Percentiles rank a stretch among this genome's conserved stretches.
phyloP scores from a whole-genome alignment of 2,888 invertebrate genomes.

The Lordiphosa andalusiaca region DNA sequence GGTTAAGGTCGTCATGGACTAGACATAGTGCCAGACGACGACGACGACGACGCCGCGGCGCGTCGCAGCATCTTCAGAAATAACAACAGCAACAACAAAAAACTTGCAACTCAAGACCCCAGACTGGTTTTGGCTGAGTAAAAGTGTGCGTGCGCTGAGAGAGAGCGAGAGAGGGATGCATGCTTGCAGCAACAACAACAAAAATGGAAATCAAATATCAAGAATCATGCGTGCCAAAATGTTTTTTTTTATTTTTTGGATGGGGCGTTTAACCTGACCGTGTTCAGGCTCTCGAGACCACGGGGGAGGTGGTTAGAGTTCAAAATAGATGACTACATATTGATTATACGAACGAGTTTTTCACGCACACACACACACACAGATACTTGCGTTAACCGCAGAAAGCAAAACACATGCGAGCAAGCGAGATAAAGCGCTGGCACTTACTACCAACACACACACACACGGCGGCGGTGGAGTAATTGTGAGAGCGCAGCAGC shows the following conservation, averaged over 20 bases:
- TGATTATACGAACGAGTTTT: slow-evolving; percentile 69
- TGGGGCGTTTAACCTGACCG: slow-evolving; percentile 49
- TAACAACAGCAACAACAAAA: slow-evolving; percentile 21
- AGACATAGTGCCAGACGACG: slow-evolving; percentile 50
- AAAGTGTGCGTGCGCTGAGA: slow-evolving; percentile 5
- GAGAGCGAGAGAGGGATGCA: slow-evolving; percentile 20
- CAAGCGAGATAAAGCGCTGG: slow-evolving; percentile 33
- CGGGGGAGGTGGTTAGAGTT: slow-evolving; percentile 14
- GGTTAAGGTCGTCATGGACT: slow-evolving; percentile 28
- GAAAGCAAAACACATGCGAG: slow-evolving; percentile 24
- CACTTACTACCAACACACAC: slow-evolving; percentile 13
- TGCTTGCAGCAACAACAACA: slow-evolving; percentile 8
- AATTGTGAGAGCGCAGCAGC: neutral
- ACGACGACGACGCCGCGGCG: slow-evolving; percentile 10
- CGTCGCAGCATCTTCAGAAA: slow-evolving; percentile 35
- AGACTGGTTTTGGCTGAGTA: slow-evolving; percentile 45
- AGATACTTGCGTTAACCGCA: slow-evolving; percentile 14
- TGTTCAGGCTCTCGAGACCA: neutral
- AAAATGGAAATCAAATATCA: slow-evolving; percentile 19
- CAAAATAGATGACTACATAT: slow-evolving; percentile 67
- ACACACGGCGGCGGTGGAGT: neutral
- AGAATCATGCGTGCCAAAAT: slow-evolving; percentile 55
- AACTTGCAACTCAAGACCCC: slow-evolving; percentile 48
- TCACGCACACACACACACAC: slow-evolving; percentile 15
- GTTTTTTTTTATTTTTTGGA: slow-evolving; percentile 42